Evolutionary conservation across 2,113 vertebrate species (phyloP).

Genomic region (Bostrychus sinensis): DNA sequence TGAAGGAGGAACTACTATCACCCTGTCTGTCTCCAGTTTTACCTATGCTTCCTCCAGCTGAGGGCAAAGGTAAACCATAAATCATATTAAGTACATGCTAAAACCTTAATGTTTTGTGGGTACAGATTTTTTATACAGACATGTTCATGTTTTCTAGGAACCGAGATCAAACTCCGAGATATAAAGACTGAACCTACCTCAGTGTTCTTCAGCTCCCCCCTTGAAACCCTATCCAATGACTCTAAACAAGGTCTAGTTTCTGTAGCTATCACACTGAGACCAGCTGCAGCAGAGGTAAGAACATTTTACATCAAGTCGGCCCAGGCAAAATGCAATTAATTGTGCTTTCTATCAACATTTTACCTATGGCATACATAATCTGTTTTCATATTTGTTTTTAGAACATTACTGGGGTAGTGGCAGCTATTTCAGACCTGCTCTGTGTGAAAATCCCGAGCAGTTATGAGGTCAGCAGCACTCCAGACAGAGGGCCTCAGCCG

Average conservation of each 20-base stretch:
- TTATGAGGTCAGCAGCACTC: conserved; percentile 90
- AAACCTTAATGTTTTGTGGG: not conserved
- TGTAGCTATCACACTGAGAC: conserved; percentile 94
- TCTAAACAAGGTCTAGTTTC: conserved; percentile 93
- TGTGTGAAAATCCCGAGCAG: conserved; percentile 92
- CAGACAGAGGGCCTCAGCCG: conserved; percentile 78
- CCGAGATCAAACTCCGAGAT: conserved; percentile 84
- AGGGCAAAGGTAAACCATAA: conserved; percentile 88
- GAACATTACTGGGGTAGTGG: conserved; percentile 90
- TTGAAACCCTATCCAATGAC: conserved; percentile 82
- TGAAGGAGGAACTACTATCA: conserved; percentile 93
- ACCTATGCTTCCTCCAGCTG: conserved; percentile 89
- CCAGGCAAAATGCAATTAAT: not conserved
- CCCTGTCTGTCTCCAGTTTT: conserved; percentile 91
- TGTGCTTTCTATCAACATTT: not conserved
- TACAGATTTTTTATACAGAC: not conserved
- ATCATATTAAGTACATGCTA: not conserved
- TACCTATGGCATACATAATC: too few relatives aligned
- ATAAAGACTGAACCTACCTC: conserved; percentile 87
- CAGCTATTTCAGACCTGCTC: conserved; percentile 75
- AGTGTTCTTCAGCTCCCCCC: conserved; percentile 78
- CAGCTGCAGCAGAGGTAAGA: conserved; percentile 91
- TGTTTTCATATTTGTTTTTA: conserved; percentile 46
- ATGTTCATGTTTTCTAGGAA: conserved; percentile 71
- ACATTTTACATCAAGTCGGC: not conserved